Percentiles rank a stretch among this genome's conserved stretches.
Conservation (phyloP, 2,888 invertebrate species). For the Oxyteleia sp. region DNA sequence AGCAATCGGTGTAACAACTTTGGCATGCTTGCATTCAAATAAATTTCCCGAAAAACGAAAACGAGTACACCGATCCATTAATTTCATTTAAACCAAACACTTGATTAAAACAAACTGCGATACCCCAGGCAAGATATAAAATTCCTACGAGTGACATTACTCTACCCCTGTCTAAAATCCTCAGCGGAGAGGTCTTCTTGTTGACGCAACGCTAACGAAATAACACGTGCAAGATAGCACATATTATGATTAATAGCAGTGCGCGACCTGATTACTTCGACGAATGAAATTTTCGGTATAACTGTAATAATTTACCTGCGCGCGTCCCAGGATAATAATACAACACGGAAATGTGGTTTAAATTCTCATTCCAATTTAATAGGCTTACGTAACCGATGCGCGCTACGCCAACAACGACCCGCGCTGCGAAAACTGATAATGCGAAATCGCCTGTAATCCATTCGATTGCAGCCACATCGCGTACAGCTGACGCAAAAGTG, state of each 20-base stretch:
- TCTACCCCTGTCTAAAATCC: slow-evolving; percentile 6
- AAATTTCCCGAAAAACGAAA: neutral
- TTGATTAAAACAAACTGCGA: slow-evolving; percentile 6
- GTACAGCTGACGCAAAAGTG: slow-evolving; percentile 17
- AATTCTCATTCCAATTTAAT: slow-evolving; percentile 64
- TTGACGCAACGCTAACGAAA: slow-evolving; percentile 12
- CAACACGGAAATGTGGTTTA: slow-evolving; percentile 54
- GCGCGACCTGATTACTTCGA: slow-evolving; percentile 71
- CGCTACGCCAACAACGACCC: slow-evolving; percentile 13
- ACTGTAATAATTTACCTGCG: slow-evolving; percentile 66
- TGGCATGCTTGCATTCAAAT: no score
- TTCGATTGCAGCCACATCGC: slow-evolving; percentile 27
- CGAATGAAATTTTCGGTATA: slow-evolving; percentile 75
- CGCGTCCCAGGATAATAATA: slow-evolving; percentile 54
- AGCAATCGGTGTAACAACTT: no score
- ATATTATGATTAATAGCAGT: slow-evolving; percentile 52
- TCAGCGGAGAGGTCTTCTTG: slow-evolving; percentile 23
- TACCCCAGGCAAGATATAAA: slow-evolving; percentile 2
- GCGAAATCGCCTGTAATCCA: slow-evolving; percentile 47
- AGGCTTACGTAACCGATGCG: slow-evolving; percentile 49
- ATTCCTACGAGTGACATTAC: slow-evolving; percentile 6
- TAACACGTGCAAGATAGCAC: slow-evolving; percentile 5
- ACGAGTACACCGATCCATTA: neutral
- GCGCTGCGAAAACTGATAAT: slow-evolving; percentile 30
- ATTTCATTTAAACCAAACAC: neutral